Conservation (phyloP, 1,140 invertebrate genomes). For the Drosophila bifasciata region DNA sequence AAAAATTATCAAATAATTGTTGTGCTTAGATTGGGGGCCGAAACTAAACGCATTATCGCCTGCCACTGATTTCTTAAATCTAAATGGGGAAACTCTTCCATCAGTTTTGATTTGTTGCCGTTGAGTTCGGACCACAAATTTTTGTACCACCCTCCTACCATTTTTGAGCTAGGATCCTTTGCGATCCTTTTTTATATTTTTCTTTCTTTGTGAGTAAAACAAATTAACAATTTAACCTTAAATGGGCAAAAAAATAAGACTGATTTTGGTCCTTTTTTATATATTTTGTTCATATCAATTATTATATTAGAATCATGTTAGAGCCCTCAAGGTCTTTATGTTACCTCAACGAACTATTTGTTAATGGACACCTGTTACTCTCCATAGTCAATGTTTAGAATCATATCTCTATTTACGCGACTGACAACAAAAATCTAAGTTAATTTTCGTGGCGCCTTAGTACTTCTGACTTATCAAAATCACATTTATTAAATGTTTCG, state of each 20-base stretch:
- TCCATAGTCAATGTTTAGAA: neutral
- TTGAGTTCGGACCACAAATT: neutral
- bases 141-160: neutral
- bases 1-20: conserved; percentile 23
- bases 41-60: conserved; percentile 27
- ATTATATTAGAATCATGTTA: neutral
- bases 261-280: no score
- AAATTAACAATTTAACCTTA: neutral
- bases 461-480: conserved; percentile 5
- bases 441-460: neutral
- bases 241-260: neutral
- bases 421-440: neutral
- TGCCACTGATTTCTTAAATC: conserved; percentile 9
- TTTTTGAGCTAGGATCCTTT: neutral
- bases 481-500: neutral
- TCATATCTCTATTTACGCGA: conserved; percentile 1
- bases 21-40: conserved; percentile 14
- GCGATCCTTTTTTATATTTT: neutral
- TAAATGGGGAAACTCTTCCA: no score
- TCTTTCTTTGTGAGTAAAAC: neutral
- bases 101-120: conserved; percentile 17
- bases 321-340: neutral
- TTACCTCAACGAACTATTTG: neutral
- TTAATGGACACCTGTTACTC: neutral
- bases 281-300: neutral